A percentile compares a stretch with the other conserved stretches of the same genome.
phyloP scores from a whole-genome alignment of 2,888 invertebrate genomes.

The Diogma glabrata region DNA sequence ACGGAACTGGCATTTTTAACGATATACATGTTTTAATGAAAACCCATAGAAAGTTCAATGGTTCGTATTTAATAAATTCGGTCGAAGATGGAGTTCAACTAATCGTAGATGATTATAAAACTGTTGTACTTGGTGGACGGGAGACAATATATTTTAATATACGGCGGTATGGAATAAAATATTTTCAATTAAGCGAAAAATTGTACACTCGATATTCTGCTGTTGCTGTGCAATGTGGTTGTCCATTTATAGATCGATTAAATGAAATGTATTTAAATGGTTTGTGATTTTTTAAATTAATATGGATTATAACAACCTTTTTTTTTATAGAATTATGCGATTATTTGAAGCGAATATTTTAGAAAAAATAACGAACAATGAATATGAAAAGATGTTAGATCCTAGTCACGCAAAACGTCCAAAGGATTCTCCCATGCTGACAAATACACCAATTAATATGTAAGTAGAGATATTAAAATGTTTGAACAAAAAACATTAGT shows the following conservation, averaged over 20 bases:
- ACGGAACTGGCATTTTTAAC: conserved; percentile 63
- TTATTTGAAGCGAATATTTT: conserved; percentile 66
- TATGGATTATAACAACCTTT: conserved; percentile 4
- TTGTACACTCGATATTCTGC: conserved; percentile 67
- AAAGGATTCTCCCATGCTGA: conserved; percentile 11
- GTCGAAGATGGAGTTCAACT: conserved; percentile 58
- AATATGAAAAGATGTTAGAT: conserved; percentile 59
- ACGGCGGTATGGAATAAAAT: conserved; percentile 47
- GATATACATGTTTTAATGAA: conserved; percentile 57
- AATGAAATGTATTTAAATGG: conserved; percentile 50
- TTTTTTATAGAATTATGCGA: conserved; percentile 49
- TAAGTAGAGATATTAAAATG: conserved; percentile 25
- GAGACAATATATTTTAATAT: conserved; percentile 67
- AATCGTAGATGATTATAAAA: conserved; percentile 46
- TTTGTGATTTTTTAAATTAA: not conserved
- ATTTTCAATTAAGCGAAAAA: conserved; percentile 61
- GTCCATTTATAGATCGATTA: conserved; percentile 60
- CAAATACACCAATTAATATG: conserved; percentile 7
- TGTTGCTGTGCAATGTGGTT: conserved; percentile 63
- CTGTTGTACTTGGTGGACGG: conserved; percentile 58
- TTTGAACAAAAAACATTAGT: conserved; percentile 18
- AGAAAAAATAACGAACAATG: conserved; percentile 63
- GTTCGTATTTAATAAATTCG: conserved; percentile 50
- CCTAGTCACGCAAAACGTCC: conserved; percentile 23
- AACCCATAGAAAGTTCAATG: conserved; percentile 34